Evolutionary conservation across 2,888 invertebrate genomes (phyloP).

Genomic region (Blastobasis lacticolella): DNA sequence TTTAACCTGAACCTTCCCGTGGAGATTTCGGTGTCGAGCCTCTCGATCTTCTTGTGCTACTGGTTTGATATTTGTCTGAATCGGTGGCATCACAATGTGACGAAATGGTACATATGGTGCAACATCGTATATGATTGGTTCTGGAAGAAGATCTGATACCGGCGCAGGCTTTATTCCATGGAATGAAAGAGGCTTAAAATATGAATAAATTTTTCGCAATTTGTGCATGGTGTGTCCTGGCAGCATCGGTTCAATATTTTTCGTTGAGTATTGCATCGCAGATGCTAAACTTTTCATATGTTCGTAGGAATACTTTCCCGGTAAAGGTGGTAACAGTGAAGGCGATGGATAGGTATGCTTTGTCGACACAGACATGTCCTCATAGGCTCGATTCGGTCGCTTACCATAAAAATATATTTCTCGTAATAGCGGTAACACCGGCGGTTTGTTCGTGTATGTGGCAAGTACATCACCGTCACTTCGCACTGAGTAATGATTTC

Average conservation of each 20-base stretch:
- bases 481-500: slow-evolving; percentile 21
- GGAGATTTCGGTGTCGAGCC: not conserved
- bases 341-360: too few species aligned
- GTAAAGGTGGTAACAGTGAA: too few species aligned
- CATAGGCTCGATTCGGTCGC: not conserved
- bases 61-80: slow-evolving; percentile 2
- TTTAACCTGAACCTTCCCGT: too few species aligned
- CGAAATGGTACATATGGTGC: not conserved
- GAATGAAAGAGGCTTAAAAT: too few species aligned
- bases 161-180: not conserved
- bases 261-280: too few species aligned
- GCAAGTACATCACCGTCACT: slow-evolving; percentile 22
- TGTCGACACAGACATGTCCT: not conserved
- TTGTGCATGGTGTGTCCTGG: too few species aligned
- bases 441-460: slow-evolving; percentile 17
- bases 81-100: not conserved
- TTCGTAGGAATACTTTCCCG: too few species aligned
- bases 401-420: slow-evolving; percentile 1
- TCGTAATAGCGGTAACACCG: slow-evolving; percentile 18
- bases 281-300: too few species aligned
- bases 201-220: too few species aligned
- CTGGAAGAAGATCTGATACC: not conserved
- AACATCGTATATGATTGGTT: not conserved
- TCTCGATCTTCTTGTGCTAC: not conserved
- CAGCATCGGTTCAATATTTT: too few species aligned